Base-by-base conservation (phyloP, 1,140 invertebrate genomes). In the Pseudomyrmex dendroicus region DNA sequence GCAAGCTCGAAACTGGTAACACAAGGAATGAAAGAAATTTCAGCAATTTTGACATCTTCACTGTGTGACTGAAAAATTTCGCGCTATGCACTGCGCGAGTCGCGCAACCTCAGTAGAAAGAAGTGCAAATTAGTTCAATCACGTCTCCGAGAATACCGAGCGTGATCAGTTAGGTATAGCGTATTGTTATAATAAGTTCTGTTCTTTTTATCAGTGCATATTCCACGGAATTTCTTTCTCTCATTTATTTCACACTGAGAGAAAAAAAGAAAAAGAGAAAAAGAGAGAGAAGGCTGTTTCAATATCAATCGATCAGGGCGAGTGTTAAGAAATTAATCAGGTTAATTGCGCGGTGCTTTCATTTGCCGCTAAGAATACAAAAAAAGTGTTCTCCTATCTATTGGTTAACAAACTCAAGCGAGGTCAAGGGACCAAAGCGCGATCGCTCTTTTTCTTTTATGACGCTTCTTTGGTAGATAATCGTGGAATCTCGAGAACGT, bases 271-370 rank as follows among this genome's bases (percentile, higher is more conserved):
- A 7, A 35, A 35, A 35, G 35, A 35, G 35, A 35, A 35, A 35
- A 7, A 35, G 35, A 35, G 5, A 35, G 35, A 35, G 5, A 35
- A 35, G 35, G 5, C 35, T 35, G 52, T n/a, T 17, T 48, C 52
- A 22, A 48, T 13, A 15, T 74, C 68, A 72, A 78, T 74, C 70
- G 3, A 20, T 52, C 54, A 59, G 59, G 54, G 8, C 25, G 46
- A 66, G 52, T 63, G 70, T 82, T 82, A 25, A 74, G 17, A 48
- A 82, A 62, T 82, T 74, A 62, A 82, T 74, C 78, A 72, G 44
- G 66, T 80, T 80, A 80, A 80, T 80, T 72, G 76, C 76, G 76
- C 54, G 66, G 54, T 35, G 35, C 66, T 80, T 59, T 80, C 54
- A 56, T 70, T 70, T 70, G 67, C 67, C 50, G 22, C 54, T 80